These are phyloP conservation scores for Lasioglossum malachurum DNA, from an alignment of 2,888 invertebrate genomes.

Conservation along the genomic window DNA sequence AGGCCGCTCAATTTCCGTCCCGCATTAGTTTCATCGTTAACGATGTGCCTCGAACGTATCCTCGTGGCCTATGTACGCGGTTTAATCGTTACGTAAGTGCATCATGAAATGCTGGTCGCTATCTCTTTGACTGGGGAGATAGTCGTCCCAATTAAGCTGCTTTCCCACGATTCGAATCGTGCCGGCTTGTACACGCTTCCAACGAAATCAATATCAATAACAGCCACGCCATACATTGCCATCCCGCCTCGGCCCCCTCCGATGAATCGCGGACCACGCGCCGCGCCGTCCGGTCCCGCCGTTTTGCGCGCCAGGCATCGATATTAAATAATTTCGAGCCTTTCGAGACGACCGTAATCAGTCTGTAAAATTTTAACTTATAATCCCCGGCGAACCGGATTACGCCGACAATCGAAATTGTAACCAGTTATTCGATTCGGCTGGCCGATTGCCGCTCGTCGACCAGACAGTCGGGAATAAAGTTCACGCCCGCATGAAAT, in stretches of 20 bases:
- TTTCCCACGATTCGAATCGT: slow-evolving; percentile 66
- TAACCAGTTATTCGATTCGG: slow-evolving; percentile 20
- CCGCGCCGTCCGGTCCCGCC: background rate
- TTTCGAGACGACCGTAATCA: slow-evolving; percentile 43
- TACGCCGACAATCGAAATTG: slow-evolving; percentile 38
- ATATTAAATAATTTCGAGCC: slow-evolving; percentile 58
- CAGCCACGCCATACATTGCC: background rate
- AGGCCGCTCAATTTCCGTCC: slow-evolving; percentile 64
- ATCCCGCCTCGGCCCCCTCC: background rate
- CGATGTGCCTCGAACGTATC: slow-evolving; percentile 57
- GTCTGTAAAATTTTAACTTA: slow-evolving; percentile 60
- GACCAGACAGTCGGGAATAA: background rate
- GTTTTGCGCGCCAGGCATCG: slow-evolving; percentile 22
- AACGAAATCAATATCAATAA: slow-evolving; percentile 67
- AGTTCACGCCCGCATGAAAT: background rate
- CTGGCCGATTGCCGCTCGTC: background rate
- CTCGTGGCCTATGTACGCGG: slow-evolving; percentile 49
- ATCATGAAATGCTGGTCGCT: slow-evolving; percentile 73
- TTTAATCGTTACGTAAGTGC: slow-evolving; percentile 72
- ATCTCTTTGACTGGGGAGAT: slow-evolving; percentile 71
- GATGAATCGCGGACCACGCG: background rate
- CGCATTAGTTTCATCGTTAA: slow-evolving; percentile 73
- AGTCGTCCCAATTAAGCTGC: slow-evolving; percentile 71
- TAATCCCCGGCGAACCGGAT: slow-evolving; percentile 43
- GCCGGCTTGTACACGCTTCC: slow-evolving; percentile 36